Percentiles rank a stretch among this genome's conserved stretches.
Evolutionary conservation across 2,888 invertebrate genomes (phyloP).

Genomic region (Rotaria macrura): DNA sequence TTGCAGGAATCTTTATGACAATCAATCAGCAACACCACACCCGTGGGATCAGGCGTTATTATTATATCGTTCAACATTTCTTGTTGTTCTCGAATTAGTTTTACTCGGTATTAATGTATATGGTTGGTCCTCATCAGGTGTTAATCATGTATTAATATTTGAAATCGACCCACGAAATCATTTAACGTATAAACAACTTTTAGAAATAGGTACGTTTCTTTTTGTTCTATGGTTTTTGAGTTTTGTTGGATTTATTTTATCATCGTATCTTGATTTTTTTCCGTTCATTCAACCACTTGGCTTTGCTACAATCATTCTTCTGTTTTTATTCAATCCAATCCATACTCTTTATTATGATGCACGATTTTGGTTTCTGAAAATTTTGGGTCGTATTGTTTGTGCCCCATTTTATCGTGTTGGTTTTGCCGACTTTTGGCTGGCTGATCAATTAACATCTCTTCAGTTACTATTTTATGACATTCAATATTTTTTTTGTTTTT

Average conservation of each 20-base stretch:
- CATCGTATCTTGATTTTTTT: conserved; percentile 73
- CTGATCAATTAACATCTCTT: conserved; percentile 88
- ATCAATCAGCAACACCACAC: conserved; percentile 7
- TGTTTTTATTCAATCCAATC: conserved; percentile 80
- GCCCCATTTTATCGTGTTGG: conserved; percentile 32
- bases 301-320: conserved; percentile 62
- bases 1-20: not conserved
- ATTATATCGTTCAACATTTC: conserved; percentile 81
- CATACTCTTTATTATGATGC: conserved; percentile 82
- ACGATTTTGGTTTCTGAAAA: conserved; percentile 68
- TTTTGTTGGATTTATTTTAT: conserved; percentile 70
- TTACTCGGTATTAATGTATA: conserved; percentile 89
- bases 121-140: conserved; percentile 90
- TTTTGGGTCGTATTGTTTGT: conserved; percentile 53
- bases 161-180: conserved; percentile 90
- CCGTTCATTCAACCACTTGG: conserved; percentile 81
- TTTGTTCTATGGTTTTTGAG: conserved; percentile 66
- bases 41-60: conserved; percentile 65
- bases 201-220: conserved; percentile 59
- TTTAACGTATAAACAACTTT: conserved; percentile 72
- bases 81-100: conserved; percentile 81
- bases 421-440: conserved; percentile 88
- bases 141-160: conserved; percentile 95
- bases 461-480: conserved; percentile 78
- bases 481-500: conserved; percentile 80